A percentile compares a stretch with the other conserved stretches of the same genome.
phyloP scores from a whole-genome alignment of 2,797 vertebrate species.

The Gadopsis bispinosus region DNA sequence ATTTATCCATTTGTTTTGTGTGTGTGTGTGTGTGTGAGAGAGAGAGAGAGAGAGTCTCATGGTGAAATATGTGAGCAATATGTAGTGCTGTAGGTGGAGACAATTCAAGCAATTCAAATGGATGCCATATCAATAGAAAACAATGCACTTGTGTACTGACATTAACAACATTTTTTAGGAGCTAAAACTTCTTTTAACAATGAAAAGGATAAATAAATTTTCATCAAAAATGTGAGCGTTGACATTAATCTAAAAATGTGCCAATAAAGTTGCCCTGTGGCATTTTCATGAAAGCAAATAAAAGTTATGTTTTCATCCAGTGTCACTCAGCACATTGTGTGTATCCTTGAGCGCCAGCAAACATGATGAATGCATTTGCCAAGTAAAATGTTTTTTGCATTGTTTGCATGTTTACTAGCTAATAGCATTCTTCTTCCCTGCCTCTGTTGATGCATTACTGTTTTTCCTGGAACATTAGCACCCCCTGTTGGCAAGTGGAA shows the following conservation, averaged over 20 bases:
- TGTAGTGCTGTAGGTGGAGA: not conserved
- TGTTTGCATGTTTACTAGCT: not conserved
- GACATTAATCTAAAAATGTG: not conserved
- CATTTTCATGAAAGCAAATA: not conserved
- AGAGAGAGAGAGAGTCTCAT: conserved; percentile 5
- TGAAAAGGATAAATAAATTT: not conserved
- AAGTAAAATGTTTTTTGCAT: not conserved
- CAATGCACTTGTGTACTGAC: not conserved
- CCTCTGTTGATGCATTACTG: not conserved
- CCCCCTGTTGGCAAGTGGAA: not conserved
- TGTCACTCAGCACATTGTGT: not conserved
- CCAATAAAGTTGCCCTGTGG: not conserved
- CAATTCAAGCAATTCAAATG: too few species aligned
- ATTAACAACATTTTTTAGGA: not conserved
- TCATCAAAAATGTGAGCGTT: too few species aligned
- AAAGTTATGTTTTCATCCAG: not conserved
- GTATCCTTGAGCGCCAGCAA: not conserved
- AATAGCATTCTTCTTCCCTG: not conserved
- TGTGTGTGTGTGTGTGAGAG: not conserved
- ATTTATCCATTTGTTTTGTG: not conserved
- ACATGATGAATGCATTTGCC: not conserved
- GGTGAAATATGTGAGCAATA: conserved; percentile 16
- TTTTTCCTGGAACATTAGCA: not conserved
- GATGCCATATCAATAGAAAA: not conserved
- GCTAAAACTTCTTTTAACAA: not conserved